Conservation (phyloP, 2,113 vertebrate genomes). For the Tinamus guttatus region DNA sequence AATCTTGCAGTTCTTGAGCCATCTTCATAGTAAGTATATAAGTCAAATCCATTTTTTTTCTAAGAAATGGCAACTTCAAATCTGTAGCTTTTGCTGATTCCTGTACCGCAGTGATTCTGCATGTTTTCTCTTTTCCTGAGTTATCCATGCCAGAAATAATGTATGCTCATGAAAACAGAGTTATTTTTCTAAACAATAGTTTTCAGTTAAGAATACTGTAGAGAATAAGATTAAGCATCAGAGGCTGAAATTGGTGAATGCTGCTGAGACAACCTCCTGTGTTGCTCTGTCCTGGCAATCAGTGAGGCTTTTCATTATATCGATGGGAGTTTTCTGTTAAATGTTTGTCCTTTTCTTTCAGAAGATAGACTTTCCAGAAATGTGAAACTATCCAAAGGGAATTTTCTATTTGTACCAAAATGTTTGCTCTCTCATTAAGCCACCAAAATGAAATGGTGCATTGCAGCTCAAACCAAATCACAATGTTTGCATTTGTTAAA, state of each 20-base stretch:
- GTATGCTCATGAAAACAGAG: not conserved
- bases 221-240: not conserved
- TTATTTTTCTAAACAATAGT: not conserved
- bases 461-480: not conserved
- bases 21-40: accelerated
- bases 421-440: not conserved
- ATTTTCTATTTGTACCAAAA: slow-evolving; percentile 19
- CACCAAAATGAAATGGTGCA: slow-evolving; percentile 29
- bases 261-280: not conserved
- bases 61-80: not conserved
- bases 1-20: not conserved
- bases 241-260: not conserved
- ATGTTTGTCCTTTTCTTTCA: slow-evolving; percentile 21
- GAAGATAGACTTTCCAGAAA: not conserved
- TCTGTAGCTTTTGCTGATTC: not conserved
- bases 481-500: not conserved
- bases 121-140: not conserved
- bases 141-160: not conserved
- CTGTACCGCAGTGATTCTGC: not conserved
- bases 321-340: slow-evolving; percentile 16
- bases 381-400: slow-evolving; percentile 12
- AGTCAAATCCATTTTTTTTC: not conserved
- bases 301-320: not conserved
- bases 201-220: not conserved
- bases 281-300: not conserved